phyloP scores from a whole-genome alignment of 2,113 vertebrate species.

The Jacana jacana region DNA sequence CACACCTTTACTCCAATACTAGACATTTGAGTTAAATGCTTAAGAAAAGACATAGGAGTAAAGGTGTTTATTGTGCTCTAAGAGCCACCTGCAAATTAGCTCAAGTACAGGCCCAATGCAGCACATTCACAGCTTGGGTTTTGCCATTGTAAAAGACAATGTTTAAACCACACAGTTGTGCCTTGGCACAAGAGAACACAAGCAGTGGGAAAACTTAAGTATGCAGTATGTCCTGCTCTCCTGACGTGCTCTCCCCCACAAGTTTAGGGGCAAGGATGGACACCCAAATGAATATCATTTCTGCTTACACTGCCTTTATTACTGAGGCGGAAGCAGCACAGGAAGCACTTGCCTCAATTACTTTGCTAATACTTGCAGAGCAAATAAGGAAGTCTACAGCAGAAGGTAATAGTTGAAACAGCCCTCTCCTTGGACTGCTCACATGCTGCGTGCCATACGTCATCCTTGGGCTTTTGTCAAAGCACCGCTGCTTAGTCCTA shows the following conservation, averaged over 20 bases:
- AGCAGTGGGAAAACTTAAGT: not conserved
- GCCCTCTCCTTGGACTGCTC: not conserved
- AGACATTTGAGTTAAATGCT: rapidly evolving
- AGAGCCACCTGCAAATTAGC: not conserved
- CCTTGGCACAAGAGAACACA: too few relatives aligned
- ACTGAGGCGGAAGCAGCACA: not conserved
- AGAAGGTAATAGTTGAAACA: not conserved
- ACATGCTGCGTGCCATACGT: rapidly evolving
- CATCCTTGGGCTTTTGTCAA: too few relatives aligned
- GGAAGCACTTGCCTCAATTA: not conserved
- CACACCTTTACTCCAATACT: not conserved
- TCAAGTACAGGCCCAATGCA: too few relatives aligned
- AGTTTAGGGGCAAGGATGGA: not conserved
- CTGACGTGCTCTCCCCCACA: not conserved
- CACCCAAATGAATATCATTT: not conserved
- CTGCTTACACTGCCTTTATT: not conserved
- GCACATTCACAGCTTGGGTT: not conserved
- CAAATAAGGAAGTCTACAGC: not conserved
- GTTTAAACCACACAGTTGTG: not conserved
- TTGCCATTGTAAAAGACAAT: not conserved
- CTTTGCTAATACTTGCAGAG: not conserved
- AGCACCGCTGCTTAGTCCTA: not conserved
- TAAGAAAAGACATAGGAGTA: not conserved
- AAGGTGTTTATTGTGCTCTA: too few relatives aligned
- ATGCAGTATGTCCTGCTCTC: not conserved